phyloP scores from a whole-genome alignment of 1,140 invertebrate species.

The Phenacoccus solenopsis region DNA sequence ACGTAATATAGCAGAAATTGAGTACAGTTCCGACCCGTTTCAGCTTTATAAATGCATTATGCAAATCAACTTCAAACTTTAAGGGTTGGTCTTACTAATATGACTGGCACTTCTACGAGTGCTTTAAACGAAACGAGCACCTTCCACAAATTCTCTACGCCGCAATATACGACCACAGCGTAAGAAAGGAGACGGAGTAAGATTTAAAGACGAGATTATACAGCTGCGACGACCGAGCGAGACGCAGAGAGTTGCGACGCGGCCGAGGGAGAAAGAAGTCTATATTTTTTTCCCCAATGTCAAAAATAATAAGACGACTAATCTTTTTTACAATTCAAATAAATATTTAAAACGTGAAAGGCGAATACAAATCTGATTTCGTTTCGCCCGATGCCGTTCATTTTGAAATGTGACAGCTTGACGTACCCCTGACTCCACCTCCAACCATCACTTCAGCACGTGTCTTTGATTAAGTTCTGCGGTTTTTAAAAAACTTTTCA shows the following conservation, averaged over 20 bases:
- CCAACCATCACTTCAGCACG: no score
- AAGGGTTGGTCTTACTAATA: neutral
- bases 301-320: neutral
- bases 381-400: no score
- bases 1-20: neutral
- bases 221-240: neutral
- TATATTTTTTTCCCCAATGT: neutral
- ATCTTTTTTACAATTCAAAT: neutral
- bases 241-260: no score
- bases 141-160: neutral
- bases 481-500: no score
- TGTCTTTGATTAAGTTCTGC: no score
- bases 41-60: slow-evolving; percentile 3
- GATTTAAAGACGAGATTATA: neutral
- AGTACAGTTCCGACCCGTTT: neutral
- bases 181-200: no score
- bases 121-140: neutral
- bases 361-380: neutral
- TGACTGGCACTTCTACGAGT: slow-evolving; percentile 1
- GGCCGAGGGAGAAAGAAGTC: neutral
- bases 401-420: no score
- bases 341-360: no score
- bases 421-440: no score
- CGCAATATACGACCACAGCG: no score
- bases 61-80: neutral